phyloP scores from a whole-genome alignment of 1,140 invertebrate genomes.

The Orchestia grillus region DNA sequence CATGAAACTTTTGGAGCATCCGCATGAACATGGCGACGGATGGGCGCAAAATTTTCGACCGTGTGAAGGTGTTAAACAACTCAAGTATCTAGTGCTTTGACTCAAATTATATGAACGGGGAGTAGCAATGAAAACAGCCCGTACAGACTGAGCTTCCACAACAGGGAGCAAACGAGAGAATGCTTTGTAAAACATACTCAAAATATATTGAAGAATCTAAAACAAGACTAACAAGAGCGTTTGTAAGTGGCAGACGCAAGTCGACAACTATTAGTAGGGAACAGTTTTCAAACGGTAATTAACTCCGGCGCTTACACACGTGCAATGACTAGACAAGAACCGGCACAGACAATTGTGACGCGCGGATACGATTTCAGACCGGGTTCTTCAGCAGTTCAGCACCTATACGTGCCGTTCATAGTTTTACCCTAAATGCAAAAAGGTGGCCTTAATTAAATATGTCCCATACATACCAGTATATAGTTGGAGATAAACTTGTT shows the following conservation, averaged over 20 bases:
- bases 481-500: no score
- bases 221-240: not conserved
- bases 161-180: not conserved
- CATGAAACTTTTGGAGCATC: conserved; percentile 62
- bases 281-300: not conserved
- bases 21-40: conserved; percentile 60
- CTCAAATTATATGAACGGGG: not conserved
- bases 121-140: not conserved
- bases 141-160: not conserved
- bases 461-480: no score
- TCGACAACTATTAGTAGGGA: not conserved
- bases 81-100: not conserved
- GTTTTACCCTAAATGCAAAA: not conserved
- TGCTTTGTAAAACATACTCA: not conserved
- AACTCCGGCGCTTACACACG: not conserved
- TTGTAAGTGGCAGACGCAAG: not conserved
- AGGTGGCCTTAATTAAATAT: no score
- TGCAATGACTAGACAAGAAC: not conserved
- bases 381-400: no score
- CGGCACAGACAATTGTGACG: not conserved
- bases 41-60: not conserved
- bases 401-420: not conserved
- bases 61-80: not conserved
- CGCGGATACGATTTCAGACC: not conserved
- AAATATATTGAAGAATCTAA: not conserved